Percentiles rank a stretch among this genome's conserved stretches.
These are phyloP conservation scores for Sigmodon hispidus DNA, from an alignment of 2,113 vertebrate species.

Conservation along the genomic window DNA sequence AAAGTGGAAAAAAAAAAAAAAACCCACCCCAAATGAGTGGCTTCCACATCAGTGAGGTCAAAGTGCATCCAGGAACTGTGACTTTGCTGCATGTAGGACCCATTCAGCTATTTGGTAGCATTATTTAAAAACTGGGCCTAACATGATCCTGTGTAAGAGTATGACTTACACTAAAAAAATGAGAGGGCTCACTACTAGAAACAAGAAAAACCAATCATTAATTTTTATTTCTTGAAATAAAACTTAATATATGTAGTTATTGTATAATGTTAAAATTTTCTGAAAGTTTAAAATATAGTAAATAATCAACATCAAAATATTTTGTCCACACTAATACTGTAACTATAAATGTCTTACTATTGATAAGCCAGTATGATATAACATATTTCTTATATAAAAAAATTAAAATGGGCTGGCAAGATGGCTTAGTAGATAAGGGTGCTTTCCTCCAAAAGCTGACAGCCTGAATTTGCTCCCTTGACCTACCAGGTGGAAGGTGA, in stretches of 20 bases:
- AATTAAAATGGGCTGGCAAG: background rate
- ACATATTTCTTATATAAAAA: constrained; percentile 76
- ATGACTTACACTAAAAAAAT: constrained; percentile 76
- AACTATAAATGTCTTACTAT: constrained; percentile 86
- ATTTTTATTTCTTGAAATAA: constrained; percentile 83
- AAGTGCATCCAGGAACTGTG: constrained; percentile 83
- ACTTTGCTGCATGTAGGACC: constrained; percentile 83
- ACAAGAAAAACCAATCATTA: constrained; percentile 78
- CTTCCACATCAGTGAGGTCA: constrained; percentile 86
- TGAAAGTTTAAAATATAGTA: constrained; percentile 80
- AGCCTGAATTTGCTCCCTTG: constrained; percentile 27
- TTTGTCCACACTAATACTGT: constrained; percentile 84
- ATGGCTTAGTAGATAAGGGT: background rate
- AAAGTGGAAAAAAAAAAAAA: constrained; percentile 89
- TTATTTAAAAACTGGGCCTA: constrained; percentile 82
- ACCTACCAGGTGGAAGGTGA: background rate
- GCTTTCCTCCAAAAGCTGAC: background rate
- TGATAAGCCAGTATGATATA: constrained; percentile 83
- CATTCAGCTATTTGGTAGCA: constrained; percentile 73
- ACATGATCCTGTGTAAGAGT: constrained; percentile 73
- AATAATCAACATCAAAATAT: constrained; percentile 83
- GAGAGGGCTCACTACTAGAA: constrained; percentile 78
- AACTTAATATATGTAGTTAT: constrained; percentile 81
- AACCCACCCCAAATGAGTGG: constrained; percentile 81
- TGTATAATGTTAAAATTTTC: constrained; percentile 78